These are phyloP conservation scores for Cariama cristata DNA, from an alignment of 2,113 vertebrate genomes.

Conservation along the genomic window DNA sequence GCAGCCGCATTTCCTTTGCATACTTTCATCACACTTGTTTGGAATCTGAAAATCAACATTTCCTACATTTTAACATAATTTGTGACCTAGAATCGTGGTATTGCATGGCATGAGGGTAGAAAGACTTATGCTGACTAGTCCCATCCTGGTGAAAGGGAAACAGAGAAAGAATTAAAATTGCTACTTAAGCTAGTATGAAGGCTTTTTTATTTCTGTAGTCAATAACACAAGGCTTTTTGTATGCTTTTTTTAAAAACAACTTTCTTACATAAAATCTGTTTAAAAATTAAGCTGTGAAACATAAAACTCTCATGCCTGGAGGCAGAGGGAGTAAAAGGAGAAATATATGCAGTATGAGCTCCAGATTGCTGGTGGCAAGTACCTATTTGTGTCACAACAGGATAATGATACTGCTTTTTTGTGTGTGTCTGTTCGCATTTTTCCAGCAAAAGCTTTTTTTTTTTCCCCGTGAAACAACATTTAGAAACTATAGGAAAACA, in stretches of 20 bases:
- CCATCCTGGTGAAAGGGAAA: not conserved
- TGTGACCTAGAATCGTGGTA: not conserved
- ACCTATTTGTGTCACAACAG: not conserved
- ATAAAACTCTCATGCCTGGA: not conserved
- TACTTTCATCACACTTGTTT: not conserved
- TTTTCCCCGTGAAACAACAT: not conserved
- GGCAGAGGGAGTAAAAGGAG: not conserved
- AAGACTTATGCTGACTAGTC: not conserved
- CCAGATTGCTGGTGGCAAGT: not conserved
- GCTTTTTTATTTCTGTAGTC: not conserved
- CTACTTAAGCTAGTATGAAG: not conserved
- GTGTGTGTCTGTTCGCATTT: not conserved
- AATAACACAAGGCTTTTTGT: not conserved
- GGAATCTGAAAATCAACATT: not conserved
- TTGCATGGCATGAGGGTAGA: not conserved
- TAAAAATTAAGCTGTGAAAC: not conserved
- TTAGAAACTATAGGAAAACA: not conserved
- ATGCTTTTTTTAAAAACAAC: not conserved
- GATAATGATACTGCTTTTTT: not conserved
- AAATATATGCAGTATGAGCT: not conserved
- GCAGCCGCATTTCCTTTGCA: not conserved
- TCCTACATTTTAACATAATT: not conserved
- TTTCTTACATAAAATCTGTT: not conserved
- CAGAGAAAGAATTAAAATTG: not conserved
- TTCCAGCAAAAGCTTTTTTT: not conserved